Conservation (phyloP, 2,888 invertebrate genomes). For the Pterostichus madidus region DNA sequence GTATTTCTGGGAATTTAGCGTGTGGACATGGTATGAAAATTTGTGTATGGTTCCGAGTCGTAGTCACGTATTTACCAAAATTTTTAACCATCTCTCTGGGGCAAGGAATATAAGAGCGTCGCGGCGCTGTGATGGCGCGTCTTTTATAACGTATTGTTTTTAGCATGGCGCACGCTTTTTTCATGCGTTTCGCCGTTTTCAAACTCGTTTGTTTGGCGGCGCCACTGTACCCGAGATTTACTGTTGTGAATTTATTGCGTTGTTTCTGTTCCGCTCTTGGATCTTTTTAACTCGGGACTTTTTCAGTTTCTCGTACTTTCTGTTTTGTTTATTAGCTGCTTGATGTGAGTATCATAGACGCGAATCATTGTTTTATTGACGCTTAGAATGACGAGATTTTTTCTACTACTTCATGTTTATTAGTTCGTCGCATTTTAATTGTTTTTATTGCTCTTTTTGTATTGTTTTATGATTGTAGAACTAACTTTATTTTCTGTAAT, state of each 20-base stretch:
- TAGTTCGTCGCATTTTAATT: neutral
- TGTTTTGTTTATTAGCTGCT: constrained; percentile 57
- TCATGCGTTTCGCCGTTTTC: constrained; percentile 39
- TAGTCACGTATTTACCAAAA: too few species aligned
- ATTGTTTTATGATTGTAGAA: neutral
- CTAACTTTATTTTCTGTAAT: neutral
- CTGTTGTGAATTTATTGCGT: constrained; percentile 57
- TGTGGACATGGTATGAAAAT: too few species aligned
- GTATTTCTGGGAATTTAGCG: too few species aligned
- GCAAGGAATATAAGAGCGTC: too few species aligned
- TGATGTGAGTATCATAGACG: constrained; percentile 23
- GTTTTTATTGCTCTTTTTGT: constrained; percentile 36
- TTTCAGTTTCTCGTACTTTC: constrained; percentile 16
- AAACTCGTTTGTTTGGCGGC: constrained; percentile 55
- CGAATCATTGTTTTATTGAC: constrained; percentile 31
- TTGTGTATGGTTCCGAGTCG: too few species aligned
- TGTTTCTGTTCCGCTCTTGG: constrained; percentile 43
- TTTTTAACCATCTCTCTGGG: too few species aligned
- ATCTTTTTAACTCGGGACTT: constrained; percentile 48
- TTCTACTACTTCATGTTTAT: neutral
- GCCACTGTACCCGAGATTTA: constrained; percentile 51
- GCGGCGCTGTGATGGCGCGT: too few species aligned
- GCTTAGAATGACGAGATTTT: neutral
- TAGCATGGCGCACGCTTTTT: constrained; percentile 31
- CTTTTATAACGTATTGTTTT: constrained; percentile 48